Conservation (phyloP, 1,140 invertebrate species). For the Pemphigus obesinymphae region DNA sequence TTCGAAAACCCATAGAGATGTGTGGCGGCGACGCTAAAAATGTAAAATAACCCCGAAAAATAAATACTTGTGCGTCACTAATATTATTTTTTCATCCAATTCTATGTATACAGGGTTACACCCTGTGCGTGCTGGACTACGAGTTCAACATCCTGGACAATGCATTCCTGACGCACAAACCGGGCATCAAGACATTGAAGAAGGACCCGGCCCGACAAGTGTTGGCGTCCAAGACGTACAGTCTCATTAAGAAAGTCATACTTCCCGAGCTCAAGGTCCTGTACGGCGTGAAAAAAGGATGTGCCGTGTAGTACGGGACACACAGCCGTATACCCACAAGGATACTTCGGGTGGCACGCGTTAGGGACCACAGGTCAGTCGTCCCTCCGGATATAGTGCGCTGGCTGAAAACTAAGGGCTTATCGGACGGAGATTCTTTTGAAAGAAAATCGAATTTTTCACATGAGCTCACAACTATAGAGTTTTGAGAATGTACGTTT, state of each 20-base stretch:
- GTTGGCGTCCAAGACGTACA: slow-evolving; percentile 71
- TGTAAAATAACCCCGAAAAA: background rate
- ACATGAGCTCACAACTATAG: too few species aligned
- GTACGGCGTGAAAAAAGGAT: slow-evolving; percentile 73
- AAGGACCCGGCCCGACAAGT: slow-evolving; percentile 70
- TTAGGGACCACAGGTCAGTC: slow-evolving; percentile 22
- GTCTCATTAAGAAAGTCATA: slow-evolving; percentile 73
- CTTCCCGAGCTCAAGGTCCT: slow-evolving; percentile 77
- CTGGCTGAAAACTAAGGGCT: too few species aligned
- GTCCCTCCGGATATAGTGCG: background rate
- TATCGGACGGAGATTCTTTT: too few species aligned
- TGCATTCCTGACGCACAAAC: slow-evolving; percentile 80
- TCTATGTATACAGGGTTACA: slow-evolving; percentile 66
- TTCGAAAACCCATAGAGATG: too few species aligned
- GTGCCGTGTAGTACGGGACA: slow-evolving; percentile 60
- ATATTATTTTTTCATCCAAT: background rate
- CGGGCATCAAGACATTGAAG: slow-evolving; percentile 75
- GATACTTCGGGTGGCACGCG: background rate
- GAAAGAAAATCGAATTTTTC: too few species aligned
- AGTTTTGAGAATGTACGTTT: too few species aligned
- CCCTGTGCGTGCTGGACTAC: slow-evolving; percentile 79
- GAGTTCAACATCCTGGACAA: slow-evolving; percentile 87
- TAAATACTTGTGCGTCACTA: background rate
- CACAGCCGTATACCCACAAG: background rate
- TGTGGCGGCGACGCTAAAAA: too few species aligned